Evolutionary conservation across 1,140 invertebrate genomes (phyloP), one percentile per base, ranked within the genome.

Genomic region (Aphidius ervi): DNA sequence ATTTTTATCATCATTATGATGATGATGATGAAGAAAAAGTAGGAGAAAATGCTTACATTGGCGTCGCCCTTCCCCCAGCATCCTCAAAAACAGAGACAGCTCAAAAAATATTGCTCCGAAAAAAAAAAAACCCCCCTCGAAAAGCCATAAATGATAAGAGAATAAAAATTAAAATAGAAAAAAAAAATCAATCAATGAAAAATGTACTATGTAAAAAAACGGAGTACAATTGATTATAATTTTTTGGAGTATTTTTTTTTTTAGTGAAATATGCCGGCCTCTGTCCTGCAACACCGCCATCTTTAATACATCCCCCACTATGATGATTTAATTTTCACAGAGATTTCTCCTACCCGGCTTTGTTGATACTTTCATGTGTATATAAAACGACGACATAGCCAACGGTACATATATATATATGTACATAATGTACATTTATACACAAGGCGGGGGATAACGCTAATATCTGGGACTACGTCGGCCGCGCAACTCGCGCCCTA

Each of bases 381-480:
- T 52, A 46, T 31, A 31, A 31, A 31, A 31, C 4, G 23, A 31
- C 23, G 23, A 31, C 23, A 31, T 31, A 31, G 23, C 23, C 4
- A 31, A 31, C 23, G 23, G 23, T 31, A 31, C 23, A 31, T 31
- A 31, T 31, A 31, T 31, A 31, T 31, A 31, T 31, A 31, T 16
- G 16, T 31, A 31, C 23, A 31, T 31, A 3, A 31, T 31, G 23
- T 31, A 31, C 23, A 31, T 31, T 31, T 31, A 31, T 31, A 31
- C 23, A 58, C 59, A 59, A 58, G 57, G 52, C 57, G 61, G 65
- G 65, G 65, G 65, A 68, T 63, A 65, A 65, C 70, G 72, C 73
- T 73, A 74, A 75, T 76, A 76, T 76, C 74, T 72, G 74, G 72
- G 73, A 73, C 72, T 74, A 72, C 72, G 68, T 69, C 71, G 71